Evolutionary conservation across 2,113 vertebrate genomes (phyloP), one percentile per base, ranked within the genome.

Genomic region (Jaculus jaculus): DNA sequence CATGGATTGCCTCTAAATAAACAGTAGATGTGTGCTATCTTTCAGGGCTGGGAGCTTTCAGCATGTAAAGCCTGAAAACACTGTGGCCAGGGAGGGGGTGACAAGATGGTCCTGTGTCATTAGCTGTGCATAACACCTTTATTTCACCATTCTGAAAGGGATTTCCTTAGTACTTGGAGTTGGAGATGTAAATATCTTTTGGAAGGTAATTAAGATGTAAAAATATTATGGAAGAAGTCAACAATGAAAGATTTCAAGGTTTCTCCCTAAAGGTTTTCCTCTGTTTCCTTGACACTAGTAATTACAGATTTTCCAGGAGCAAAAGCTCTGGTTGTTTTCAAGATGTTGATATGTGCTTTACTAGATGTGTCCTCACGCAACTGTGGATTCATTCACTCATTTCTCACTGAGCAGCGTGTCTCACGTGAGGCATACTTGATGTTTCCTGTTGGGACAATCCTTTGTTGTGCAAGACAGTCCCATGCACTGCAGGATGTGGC

Each of bases 61-160:
- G 1, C 0, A 30, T 21, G 16, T 65, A 63, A 42, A 26, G 39
- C 15, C n/a, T 0, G 63, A 42, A 23, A 34, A 32, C 2, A 0
- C 32, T 26, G 7, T 21, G 63, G 1, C 86, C 10, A 3, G 28
- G 28, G 42, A 74, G 26, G 37, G 32, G 54, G 28, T 54, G 34
- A 13, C 21, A 61, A 28, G 58, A 8, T 17, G 24, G 51, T 12
- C 65, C 47, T 7, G 47, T 23, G 24, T 23, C n/a, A 10, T 54
- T 68, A 16, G 28, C 34, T 34, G 5, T 63, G 32, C 3, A 0
- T 17, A 23, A 68, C 30, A 60, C 10, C 63, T 20, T 0, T 6
- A 17, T 65, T 5, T 84, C n/a, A 30, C 66, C 23, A 4, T 18
- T 63, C 34, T 30, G 18, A 63, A 80, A 13, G 86, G 60, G 18